phyloP scores from a whole-genome alignment of 2,797 vertebrate species.

The Gallinago nigripennis region DNA sequence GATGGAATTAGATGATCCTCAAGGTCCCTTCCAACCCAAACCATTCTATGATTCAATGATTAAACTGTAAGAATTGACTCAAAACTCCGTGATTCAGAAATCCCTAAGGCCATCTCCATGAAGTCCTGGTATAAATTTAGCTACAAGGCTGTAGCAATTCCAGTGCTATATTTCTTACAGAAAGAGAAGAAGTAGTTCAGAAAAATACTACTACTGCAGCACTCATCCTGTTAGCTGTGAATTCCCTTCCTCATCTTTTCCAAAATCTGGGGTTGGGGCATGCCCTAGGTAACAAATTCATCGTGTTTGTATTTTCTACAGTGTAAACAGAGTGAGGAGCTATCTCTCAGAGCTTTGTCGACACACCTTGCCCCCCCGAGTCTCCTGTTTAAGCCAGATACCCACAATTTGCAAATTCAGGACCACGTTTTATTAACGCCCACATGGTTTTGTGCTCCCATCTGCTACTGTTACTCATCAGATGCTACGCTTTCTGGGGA shows the following conservation, averaged over 20 bases:
- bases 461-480: not conserved
- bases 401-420: not conserved
- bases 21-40: too few relatives aligned
- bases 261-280: not conserved
- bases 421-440: not conserved
- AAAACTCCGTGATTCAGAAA: not conserved
- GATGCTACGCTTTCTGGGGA: not conserved
- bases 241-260: not conserved
- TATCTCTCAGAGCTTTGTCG: not conserved
- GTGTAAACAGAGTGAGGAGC: not conserved
- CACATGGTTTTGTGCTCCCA: not conserved
- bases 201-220: not conserved
- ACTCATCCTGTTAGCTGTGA: not conserved
- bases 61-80: not conserved
- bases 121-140: not conserved
- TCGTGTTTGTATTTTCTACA: not conserved
- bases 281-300: not conserved
- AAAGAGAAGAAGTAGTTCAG: not conserved
- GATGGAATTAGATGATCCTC: too few relatives aligned
- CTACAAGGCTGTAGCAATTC: fast-evolving
- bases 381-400: not conserved
- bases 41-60: too few relatives aligned
- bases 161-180: not conserved
- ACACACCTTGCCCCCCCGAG: not conserved
- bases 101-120: not conserved